These are phyloP conservation scores for Orbicella faveolata DNA, from an alignment of 64 coral and sea anemone genomes.

Conservation along the genomic window DNA sequence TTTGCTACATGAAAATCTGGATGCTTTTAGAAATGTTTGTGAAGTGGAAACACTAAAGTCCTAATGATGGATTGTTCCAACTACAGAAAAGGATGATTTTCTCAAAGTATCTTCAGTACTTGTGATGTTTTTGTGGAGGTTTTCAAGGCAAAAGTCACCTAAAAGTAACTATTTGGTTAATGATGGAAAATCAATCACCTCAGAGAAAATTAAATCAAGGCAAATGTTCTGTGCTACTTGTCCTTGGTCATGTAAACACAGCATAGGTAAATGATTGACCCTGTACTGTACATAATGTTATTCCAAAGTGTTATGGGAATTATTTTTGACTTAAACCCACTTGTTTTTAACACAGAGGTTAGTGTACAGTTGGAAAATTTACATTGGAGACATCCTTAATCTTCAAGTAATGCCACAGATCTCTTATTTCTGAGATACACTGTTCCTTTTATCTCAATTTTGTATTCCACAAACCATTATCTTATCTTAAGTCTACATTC, in stretches of 20 bases:
- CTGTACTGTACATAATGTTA: too few species aligned
- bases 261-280: background rate
- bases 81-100: background rate
- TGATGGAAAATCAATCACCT: background rate
- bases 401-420: too few species aligned
- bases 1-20: background rate
- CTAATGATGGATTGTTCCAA: background rate
- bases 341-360: too few species aligned
- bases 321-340: too few species aligned
- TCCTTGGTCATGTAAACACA: background rate
- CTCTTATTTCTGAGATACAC: too few species aligned
- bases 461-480: too few species aligned
- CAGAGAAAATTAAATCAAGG: background rate
- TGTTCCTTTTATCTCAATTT: too few species aligned
- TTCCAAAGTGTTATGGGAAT: too few species aligned
- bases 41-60: background rate
- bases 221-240: background rate
- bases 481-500: too few species aligned
- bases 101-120: background rate
- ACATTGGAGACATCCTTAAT: too few species aligned
- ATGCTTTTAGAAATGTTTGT: background rate
- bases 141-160: constrained; percentile 1
- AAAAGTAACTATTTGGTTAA: background rate
- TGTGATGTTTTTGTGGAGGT: constrained; percentile 14
- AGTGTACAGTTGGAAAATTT: too few species aligned